These are phyloP conservation scores for Hypomecis punctinalis DNA, from an alignment of 2,888 invertebrate genomes.

Conservation along the genomic window DNA sequence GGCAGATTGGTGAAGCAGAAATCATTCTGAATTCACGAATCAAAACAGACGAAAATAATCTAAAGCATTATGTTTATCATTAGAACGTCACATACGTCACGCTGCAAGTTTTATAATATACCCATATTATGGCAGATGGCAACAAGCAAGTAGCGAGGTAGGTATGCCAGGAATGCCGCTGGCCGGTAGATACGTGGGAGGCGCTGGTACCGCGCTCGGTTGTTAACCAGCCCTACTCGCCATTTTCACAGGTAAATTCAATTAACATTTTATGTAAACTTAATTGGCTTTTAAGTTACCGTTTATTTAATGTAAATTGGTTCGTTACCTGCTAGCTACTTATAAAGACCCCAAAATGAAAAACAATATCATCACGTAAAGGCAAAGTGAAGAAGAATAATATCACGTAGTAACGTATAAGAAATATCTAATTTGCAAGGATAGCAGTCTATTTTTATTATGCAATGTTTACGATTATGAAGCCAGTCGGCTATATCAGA, in stretches of 20 bases:
- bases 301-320: conserved; percentile 23
- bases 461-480: no score
- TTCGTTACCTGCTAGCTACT: conserved; percentile 5
- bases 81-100: conserved; percentile 61
- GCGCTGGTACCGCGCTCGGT: conserved; percentile 62
- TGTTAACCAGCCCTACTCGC: conserved; percentile 61
- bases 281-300: conserved; percentile 33
- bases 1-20: background rate
- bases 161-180: conserved; percentile 78
- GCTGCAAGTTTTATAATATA: conserved; percentile 42
- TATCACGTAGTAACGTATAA: no score
- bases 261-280: conserved; percentile 32
- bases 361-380: background rate
- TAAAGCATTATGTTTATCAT: background rate
- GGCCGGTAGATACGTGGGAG: conserved; percentile 76
- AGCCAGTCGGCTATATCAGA: no score
- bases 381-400: no score
- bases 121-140: conserved; percentile 73
- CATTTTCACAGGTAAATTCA: conserved; percentile 48
- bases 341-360: background rate
- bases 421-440: no score
- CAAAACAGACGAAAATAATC: background rate
- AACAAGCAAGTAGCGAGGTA: conserved; percentile 62
- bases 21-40: no score
- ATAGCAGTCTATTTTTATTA: background rate